A percentile compares a stretch with the other conserved stretches of the same genome.
Conservation (phyloP, 2,797 vertebrate species). For the Nannoperca obscura region DNA sequence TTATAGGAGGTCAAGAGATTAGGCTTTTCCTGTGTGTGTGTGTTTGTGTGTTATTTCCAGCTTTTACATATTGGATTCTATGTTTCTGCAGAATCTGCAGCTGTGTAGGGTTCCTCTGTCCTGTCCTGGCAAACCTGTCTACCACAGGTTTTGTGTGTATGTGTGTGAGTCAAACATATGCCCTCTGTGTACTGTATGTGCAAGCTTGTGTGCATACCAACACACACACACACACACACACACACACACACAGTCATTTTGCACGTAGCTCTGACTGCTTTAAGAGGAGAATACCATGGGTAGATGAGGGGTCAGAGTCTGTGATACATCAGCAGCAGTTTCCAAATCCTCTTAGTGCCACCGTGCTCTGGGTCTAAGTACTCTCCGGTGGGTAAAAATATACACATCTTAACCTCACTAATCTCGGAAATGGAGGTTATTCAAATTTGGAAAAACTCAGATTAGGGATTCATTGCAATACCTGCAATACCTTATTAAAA, state of each 20-base stretch:
- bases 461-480: conserved; percentile 55
- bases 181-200: background rate
- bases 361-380: conserved; percentile 47
- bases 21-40: conserved; percentile 39
- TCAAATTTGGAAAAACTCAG: conserved; percentile 54
- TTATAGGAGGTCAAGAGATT: conserved; percentile 61
- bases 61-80: conserved; percentile 25
- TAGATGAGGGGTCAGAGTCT: conserved; percentile 56
- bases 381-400: conserved; percentile 67
- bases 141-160: background rate
- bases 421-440: conserved; percentile 66
- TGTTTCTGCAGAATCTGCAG: conserved; percentile 6
- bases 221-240: conserved; percentile 12
- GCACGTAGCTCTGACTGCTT: conserved; percentile 27
- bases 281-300: conserved; percentile 45
- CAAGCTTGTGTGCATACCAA: background rate
- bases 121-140: conserved; percentile 15
- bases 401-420: conserved; percentile 49
- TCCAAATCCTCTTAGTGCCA: conserved; percentile 67
- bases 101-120: conserved; percentile 7
- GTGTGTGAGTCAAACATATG: conserved; percentile 2
- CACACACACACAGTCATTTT: conserved; percentile 13
- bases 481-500: conserved; percentile 40
- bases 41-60: conserved; percentile 39
- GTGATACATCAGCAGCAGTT: conserved; percentile 54